Evolutionary conservation across 2,888 invertebrate genomes (phyloP), one percentile per base, ranked within the genome.

Genomic region (Rapana venosa): DNA sequence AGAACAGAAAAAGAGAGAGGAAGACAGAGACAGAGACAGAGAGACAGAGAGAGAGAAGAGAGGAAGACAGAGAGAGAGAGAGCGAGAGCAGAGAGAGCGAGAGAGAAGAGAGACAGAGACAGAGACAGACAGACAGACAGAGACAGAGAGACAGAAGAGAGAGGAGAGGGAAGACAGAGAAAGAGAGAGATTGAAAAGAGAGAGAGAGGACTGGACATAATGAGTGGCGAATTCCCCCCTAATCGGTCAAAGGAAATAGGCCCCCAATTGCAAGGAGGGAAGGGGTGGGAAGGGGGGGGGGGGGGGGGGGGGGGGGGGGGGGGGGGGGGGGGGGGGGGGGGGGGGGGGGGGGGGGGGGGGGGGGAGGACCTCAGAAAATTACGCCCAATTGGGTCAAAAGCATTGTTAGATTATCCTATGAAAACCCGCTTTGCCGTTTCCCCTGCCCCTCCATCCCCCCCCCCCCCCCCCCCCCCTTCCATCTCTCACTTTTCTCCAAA

Each of bases 401-500:
- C 88, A 83, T 88, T 88, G 88, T 88, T 88, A 88, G 88, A 88
- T 88, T 88, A 88, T 88, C 88, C 84, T 83, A 88, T 88, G 88
- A 88, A 88, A 88, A 88, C 85, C 85, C 85, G 85, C 85, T 88
- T 74, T 32, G 70, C 85, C 74, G 70, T 58, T n/a, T 20, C 66
- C 70, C 88, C 85, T 8, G 32, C 77, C 32, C 32, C 77, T 17
- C 30, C n/a, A 6, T 17, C 1, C 77, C 30, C 77, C 6, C 30
- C 77, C 30, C 79, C 70, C 26, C 0, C 26, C 30, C 74, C 77
- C 0, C 32, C 30, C 77, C 77, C 11, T 30, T 32, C 32, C 32
- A 15, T 11, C 22, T 66, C 84, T 85, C 74, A 30, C 74, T 36
- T 74, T 84, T 74, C 36, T 79, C 32, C 88, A n/a, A n/a, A n/a